A percentile compares a stretch with the other conserved stretches of the same genome.
phyloP scores from a whole-genome alignment of 2,797 vertebrate species.

The Acanthornis magna region DNA sequence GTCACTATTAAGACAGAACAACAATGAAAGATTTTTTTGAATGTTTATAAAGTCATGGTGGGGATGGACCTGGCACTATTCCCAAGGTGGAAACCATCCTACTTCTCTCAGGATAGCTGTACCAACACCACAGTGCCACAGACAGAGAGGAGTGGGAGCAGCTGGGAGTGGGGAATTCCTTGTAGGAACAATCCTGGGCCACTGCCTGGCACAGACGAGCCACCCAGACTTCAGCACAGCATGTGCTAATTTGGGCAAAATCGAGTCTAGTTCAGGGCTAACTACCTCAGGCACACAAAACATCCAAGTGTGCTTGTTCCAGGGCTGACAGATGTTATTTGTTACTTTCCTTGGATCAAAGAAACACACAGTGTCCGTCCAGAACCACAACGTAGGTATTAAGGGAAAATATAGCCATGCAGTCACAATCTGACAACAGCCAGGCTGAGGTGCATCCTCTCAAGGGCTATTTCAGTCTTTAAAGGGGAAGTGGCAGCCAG shows the following conservation, averaged over 20 bases:
- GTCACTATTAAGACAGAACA: constrained; percentile 45
- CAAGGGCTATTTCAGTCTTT: not conserved
- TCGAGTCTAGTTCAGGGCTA: not conserved
- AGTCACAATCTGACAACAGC: not conserved
- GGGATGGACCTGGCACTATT: not conserved
- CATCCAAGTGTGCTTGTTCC: not conserved
- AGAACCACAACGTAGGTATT: not conserved
- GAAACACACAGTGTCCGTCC: not conserved
- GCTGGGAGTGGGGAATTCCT: not conserved
- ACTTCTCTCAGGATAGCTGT: rapidly evolving
- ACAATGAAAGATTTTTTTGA: not conserved
- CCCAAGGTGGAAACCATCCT: not conserved
- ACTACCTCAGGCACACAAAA: not conserved
- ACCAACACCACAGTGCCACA: rapidly evolving
- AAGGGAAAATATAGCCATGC: not conserved
- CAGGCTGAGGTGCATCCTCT: not conserved
- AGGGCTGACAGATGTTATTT: not conserved
- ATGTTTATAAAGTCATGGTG: not conserved
- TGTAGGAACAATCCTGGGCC: not conserved
- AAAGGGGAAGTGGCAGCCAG: not conserved
- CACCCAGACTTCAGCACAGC: not conserved
- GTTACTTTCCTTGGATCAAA: not conserved
- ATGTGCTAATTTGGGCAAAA: not conserved
- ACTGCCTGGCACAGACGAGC: not conserved
- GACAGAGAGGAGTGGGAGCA: not conserved